Conservation (phyloP, 2,113 vertebrate species). For the Mobula birostris region DNA sequence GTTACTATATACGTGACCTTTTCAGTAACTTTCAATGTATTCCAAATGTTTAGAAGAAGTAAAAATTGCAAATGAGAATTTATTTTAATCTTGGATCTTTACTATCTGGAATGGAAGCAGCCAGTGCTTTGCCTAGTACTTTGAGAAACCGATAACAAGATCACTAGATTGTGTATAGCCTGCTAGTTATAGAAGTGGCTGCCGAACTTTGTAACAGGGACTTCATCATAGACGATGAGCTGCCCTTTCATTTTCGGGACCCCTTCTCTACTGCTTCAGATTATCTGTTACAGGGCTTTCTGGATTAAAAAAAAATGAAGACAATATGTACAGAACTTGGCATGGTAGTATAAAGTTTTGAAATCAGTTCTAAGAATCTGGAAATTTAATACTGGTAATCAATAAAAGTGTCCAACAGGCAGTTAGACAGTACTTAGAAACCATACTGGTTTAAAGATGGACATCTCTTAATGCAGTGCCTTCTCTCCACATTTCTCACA, state of each 20-base stretch:
- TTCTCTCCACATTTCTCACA: neutral
- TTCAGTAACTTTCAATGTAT: neutral
- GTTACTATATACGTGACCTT: neutral
- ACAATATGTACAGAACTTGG: neutral
- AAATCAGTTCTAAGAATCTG: neutral
- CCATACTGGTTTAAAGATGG: neutral
- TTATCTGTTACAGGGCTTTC: neutral
- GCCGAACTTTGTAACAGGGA: neutral
- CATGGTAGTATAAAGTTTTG: neutral
- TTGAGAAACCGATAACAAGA: neutral
- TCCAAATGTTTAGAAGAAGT: neutral
- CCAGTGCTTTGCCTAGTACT: neutral
- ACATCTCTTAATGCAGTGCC: neutral
- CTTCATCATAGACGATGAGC: neutral
- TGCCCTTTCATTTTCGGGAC: neutral
- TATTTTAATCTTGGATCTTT: too few species aligned
- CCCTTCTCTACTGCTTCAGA: neutral
- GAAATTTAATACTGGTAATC: neutral
- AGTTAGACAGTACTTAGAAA: neutral
- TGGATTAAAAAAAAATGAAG: neutral
- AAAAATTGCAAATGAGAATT: neutral
- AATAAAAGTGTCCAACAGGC: neutral
- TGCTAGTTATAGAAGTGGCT: neutral
- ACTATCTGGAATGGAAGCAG: neutral
- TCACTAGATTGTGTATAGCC: neutral